Evolutionary conservation across 37 sponge, comb jelly and placozoan species (phyloP).

Genomic region (Diacarnus erythraeanus): DNA sequence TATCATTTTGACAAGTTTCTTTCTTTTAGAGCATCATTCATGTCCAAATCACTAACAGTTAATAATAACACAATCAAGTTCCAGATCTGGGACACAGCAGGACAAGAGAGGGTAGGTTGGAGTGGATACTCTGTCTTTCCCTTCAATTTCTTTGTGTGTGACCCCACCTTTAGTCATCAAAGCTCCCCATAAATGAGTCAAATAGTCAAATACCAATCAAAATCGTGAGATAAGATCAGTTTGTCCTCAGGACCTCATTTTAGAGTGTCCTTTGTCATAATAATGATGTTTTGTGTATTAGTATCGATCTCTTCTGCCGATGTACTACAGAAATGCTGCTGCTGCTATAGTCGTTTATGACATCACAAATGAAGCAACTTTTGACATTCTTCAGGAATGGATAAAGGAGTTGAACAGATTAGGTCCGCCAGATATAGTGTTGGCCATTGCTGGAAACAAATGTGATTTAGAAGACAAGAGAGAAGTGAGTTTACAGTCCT

Average conservation of each 20-base stretch:
- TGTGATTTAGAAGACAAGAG: constrained; percentile 82
- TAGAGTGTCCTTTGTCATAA: too few species aligned
- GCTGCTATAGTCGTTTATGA: constrained; percentile 93
- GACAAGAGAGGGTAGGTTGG: constrained; percentile 76
- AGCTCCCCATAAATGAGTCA: too few species aligned
- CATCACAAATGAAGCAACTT: constrained; percentile 69
- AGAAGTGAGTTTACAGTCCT: constrained; percentile 57
- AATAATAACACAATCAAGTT: constrained; percentile 64
- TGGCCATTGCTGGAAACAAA: constrained; percentile 93
- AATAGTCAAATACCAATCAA: too few species aligned
- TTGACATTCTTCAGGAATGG: constrained; percentile 77
- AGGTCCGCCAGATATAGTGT: constrained; percentile 81
- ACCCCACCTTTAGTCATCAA: too few species aligned
- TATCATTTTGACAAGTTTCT: too few species aligned
- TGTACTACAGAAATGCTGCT: constrained; percentile 93
- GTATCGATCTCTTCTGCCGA: constrained; percentile 88
- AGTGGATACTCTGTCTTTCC: too few species aligned
- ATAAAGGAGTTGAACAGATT: constrained; percentile 77
- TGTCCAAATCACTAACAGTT: constrained; percentile 82
- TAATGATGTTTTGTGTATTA: too few species aligned
- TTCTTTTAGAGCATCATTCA: constrained; percentile 80
- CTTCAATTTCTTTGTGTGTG: too few species aligned
- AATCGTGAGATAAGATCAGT: too few species aligned
- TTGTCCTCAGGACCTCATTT: too few species aligned
- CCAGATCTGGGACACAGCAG: constrained; percentile 95